phyloP scores from a whole-genome alignment of 2,888 invertebrate species.

The Onthophagus sagittarius region DNA sequence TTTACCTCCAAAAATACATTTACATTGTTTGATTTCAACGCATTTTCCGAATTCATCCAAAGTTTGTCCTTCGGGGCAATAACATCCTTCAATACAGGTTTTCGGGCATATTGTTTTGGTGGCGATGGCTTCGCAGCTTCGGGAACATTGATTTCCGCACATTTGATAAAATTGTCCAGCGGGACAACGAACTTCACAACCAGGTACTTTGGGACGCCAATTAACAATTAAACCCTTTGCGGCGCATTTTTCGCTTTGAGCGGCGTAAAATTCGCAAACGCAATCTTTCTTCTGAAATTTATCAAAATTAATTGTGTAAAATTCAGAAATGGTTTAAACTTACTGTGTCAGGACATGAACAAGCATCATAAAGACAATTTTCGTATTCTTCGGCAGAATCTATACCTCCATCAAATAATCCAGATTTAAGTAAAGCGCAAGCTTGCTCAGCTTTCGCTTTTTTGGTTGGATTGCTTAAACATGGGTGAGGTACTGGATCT shows the following conservation, averaged over 20 bases:
- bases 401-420: neutral
- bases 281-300: slow-evolving; percentile 37
- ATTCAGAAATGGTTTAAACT: neutral
- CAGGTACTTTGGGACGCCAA: slow-evolving; percentile 8
- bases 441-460: slow-evolving; percentile 5
- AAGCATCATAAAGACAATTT: slow-evolving; percentile 17
- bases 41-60: slow-evolving; percentile 8
- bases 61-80: slow-evolving; percentile 6
- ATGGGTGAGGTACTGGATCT: slow-evolving; percentile 1
- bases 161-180: slow-evolving; percentile 13
- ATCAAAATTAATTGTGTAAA: neutral
- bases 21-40: slow-evolving; percentile 11
- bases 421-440: slow-evolving; percentile 11
- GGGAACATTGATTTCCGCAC: slow-evolving; percentile 5
- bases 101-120: slow-evolving; percentile 5
- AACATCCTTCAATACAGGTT: slow-evolving; percentile 15
- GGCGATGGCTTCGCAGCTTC: slow-evolving; percentile 14
- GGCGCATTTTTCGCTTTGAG: slow-evolving; percentile 10
- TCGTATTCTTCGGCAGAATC: slow-evolving; percentile 9
- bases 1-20: slow-evolving; percentile 3
- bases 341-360: slow-evolving; percentile 14
- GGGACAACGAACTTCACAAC: slow-evolving; percentile 6
- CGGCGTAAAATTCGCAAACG: slow-evolving; percentile 2
- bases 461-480: neutral
- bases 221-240: slow-evolving; percentile 1